Base-by-base conservation (phyloP, 2,113 vertebrate species). In the Silurus glanis region DNA sequence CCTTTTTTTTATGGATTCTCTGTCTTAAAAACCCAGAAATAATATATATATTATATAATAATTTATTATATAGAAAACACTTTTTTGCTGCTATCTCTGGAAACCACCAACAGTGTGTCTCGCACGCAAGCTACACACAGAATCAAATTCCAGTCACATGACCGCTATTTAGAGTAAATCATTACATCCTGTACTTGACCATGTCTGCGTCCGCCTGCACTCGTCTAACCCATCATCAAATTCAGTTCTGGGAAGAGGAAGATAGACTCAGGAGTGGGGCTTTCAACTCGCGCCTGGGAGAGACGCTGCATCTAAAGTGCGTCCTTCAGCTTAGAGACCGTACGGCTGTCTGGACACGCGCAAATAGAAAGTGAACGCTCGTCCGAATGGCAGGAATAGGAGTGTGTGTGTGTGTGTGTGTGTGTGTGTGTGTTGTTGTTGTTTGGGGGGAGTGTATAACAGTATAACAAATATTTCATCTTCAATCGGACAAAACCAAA, bases 241-340 rank as follows among this genome's bases (percentile, higher is more conserved):
- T 45, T 51, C 21, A 28, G 45, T 61, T 62, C 80, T 82, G 64
- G 51, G 81, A 83, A 69, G n/a, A 84, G 67, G 28, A 58, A 0
- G 67, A 58, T 37, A 37, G 19, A 6, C 53, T 76, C 23, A 21
- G 71, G 71, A 61, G 37, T 61, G n/a, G 37, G 4, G 23, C 49
- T 71, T 83, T 83, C 13, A 37, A 19, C 47, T 82, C 47, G 4
- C 12, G 80, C 16, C 62, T 56, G 23, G 37, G 23, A 75, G 47
- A 9, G 17, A 12, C 12, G 23, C 23, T 14, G 74, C 74, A 37
- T 10, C 76, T 37, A 5, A 28, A 79, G 14, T 19, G 55, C 55
- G 1, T 69, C 51, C n/a, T 55, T 83, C 28, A 64, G 49, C 80
- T 47, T 49, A 61, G 84, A 14, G 49, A 12, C 5, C 12, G 19